Conservation (phyloP, 2,797 vertebrate species). For the Sebastes paucispinis region DNA sequence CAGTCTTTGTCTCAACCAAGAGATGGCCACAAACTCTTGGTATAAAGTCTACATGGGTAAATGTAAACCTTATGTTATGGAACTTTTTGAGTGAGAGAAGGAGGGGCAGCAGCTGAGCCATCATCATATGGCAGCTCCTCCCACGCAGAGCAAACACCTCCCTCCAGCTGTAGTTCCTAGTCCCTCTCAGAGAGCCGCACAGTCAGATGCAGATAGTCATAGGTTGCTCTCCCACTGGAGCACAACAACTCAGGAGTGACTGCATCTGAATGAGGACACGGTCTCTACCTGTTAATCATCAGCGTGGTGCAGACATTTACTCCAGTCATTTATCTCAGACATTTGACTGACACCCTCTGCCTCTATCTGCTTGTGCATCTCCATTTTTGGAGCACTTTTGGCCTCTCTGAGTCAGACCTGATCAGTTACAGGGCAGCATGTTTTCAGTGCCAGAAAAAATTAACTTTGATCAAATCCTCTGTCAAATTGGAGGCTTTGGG, state of each 20-base stretch:
- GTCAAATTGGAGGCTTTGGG: slow-evolving; percentile 76
- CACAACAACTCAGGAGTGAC: slow-evolving; percentile 30
- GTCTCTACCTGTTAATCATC: slow-evolving; percentile 21
- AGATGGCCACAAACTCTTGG: not conserved
- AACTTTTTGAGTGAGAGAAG: slow-evolving; percentile 4
- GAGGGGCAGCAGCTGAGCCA: slow-evolving; percentile 23
- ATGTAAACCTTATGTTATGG: slow-evolving; percentile 19
- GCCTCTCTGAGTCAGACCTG: not conserved
- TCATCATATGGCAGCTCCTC: slow-evolving; percentile 42
- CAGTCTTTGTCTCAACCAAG: not conserved
- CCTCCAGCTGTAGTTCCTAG: slow-evolving; percentile 38
- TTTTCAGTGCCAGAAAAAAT: slow-evolving; percentile 26
- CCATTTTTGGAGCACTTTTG: not conserved
- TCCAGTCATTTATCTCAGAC: not conserved
- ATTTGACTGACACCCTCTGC: slow-evolving; percentile 11
- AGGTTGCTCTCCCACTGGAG: slow-evolving; percentile 8
- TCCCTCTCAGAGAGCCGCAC: slow-evolving; percentile 4
- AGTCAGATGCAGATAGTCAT: slow-evolving; percentile 4
- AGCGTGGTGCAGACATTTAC: not conserved
- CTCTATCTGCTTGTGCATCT: slow-evolving; percentile 3
- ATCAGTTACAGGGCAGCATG: not conserved
- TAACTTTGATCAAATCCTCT: slow-evolving; percentile 77
- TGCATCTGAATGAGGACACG: slow-evolving; percentile 5
- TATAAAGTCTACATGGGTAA: not conserved
- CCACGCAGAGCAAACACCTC: slow-evolving; percentile 40